Percentiles rank a stretch among this genome's conserved stretches.
Conservation (phyloP, 2,113 vertebrate species). For the Hystrix brachyura region DNA sequence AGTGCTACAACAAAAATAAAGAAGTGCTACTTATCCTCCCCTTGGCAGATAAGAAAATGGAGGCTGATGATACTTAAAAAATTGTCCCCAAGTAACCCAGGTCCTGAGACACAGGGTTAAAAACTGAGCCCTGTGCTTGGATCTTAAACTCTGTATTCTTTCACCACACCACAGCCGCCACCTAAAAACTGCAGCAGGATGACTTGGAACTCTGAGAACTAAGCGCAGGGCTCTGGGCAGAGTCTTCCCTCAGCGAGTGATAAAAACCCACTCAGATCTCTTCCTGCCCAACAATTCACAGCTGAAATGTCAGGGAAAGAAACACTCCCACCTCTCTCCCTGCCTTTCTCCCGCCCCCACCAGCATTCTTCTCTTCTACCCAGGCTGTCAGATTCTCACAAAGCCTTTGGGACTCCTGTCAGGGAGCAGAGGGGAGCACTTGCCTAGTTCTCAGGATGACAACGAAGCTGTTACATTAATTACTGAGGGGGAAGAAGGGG, state of each 20-base stretch:
- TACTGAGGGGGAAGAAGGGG: conserved; percentile 66
- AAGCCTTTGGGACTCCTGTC: conserved; percentile 55
- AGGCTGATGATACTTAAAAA: not conserved
- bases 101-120: not conserved
- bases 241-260: conserved; percentile 53
- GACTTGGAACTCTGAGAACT: not conserved
- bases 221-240: conserved; percentile 21
- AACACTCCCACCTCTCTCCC: conserved; percentile 81
- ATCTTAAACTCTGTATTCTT: not conserved
- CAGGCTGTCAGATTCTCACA: conserved; percentile 75
- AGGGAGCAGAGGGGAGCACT: not conserved
- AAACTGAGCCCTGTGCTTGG: not conserved
- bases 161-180: not conserved
- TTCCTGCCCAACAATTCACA: conserved; percentile 77
- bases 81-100: not conserved
- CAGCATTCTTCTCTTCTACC: conserved; percentile 61
- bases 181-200: not conserved
- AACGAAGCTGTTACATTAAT: conserved; percentile 66
- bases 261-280: conserved; percentile 78
- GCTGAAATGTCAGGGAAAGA: conserved; percentile 81
- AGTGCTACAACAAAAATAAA: not conserved
- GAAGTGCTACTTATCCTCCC: not conserved
- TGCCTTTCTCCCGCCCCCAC: conserved; percentile 66
- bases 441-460: conserved; percentile 57
- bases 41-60: not conserved